Evolutionary conservation across 2,797 vertebrate species (phyloP).

Genomic region (Diplodus puntazzo): DNA sequence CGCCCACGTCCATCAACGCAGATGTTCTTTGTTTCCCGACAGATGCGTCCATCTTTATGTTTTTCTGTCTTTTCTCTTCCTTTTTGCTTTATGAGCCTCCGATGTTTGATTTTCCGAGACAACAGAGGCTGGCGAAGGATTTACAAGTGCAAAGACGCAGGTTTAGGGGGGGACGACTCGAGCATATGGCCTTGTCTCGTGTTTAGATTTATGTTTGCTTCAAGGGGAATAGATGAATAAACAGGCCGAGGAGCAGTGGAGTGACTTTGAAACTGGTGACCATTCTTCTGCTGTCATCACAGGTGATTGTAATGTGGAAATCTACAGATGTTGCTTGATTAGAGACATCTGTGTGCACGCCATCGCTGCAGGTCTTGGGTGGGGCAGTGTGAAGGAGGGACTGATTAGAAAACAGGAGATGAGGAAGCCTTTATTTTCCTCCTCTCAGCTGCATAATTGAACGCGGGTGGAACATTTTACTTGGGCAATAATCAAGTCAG

Average conservation of each 20-base stretch:
- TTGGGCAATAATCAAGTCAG: slow-evolving; percentile 27
- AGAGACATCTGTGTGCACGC: slow-evolving; percentile 7
- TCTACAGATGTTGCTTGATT: background rate
- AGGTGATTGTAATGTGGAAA: slow-evolving; percentile 2
- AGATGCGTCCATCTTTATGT: slow-evolving; percentile 67
- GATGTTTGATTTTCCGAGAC: slow-evolving; percentile 57
- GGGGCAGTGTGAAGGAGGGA: background rate
- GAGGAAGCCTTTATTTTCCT: slow-evolving; percentile 17
- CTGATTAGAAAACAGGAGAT: slow-evolving; percentile 39
- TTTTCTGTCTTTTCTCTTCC: slow-evolving; percentile 21
- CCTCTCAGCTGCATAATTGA: slow-evolving; percentile 27
- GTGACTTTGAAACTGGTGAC: background rate
- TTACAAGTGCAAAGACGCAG: slow-evolving; percentile 36
- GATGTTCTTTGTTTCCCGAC: slow-evolving; percentile 77
- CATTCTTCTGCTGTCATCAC: slow-evolving; percentile 5
- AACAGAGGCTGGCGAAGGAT: slow-evolving; percentile 9
- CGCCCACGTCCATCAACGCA: slow-evolving; percentile 64
- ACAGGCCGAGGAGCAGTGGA: background rate
- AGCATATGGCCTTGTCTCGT: slow-evolving; percentile 58
- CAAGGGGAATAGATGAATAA: slow-evolving; percentile 16
- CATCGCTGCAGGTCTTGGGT: slow-evolving; percentile 10
- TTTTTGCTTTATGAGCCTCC: slow-evolving; percentile 44
- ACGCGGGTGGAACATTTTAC: slow-evolving; percentile 25
- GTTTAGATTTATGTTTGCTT: slow-evolving; percentile 45
- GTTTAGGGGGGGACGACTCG: slow-evolving; percentile 17